Evolutionary conservation across 1,140 invertebrate genomes (phyloP).

Genomic region (Drosophila truncata): DNA sequence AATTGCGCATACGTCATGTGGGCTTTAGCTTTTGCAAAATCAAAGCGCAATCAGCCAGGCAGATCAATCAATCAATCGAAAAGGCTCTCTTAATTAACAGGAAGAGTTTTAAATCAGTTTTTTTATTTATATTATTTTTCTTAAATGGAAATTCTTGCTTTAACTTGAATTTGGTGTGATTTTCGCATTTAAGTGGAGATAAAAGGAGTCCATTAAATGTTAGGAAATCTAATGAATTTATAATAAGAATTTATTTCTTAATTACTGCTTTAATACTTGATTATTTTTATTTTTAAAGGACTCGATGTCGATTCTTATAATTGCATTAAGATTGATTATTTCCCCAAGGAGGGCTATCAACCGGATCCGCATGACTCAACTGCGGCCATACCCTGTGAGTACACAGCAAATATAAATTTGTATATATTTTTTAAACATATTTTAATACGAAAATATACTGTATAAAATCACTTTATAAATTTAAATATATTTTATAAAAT

Average conservation of each 20-base stretch:
- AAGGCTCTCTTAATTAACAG: conserved; percentile 23
- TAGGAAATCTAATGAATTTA: background rate
- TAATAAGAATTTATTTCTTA: background rate
- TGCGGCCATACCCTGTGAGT: conserved; percentile 95
- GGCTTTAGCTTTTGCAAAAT: conserved; percentile 7
- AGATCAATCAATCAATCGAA: conserved; percentile 10
- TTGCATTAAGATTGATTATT: conserved; percentile 94
- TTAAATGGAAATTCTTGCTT: background rate
- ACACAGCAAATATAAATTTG: background rate
- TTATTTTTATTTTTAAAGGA: conserved; percentile 26
- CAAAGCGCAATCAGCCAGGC: conserved; percentile 14
- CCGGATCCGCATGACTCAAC: conserved; percentile 95
- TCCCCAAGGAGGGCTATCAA: conserved; percentile 92
- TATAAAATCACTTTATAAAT: background rate
- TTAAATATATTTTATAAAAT: background rate
- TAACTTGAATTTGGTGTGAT: background rate
- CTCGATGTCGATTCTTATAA: conserved; percentile 86
- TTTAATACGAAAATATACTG: background rate
- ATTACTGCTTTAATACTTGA: background rate
- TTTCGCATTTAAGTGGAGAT: background rate
- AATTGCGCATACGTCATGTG: conserved; percentile 3
- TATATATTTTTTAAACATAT: background rate
- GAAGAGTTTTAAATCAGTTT: background rate
- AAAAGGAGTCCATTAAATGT: background rate
- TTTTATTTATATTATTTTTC: background rate